Base-by-base conservation (phyloP, 2,888 invertebrate species). In the Phengaris arion region DNA sequence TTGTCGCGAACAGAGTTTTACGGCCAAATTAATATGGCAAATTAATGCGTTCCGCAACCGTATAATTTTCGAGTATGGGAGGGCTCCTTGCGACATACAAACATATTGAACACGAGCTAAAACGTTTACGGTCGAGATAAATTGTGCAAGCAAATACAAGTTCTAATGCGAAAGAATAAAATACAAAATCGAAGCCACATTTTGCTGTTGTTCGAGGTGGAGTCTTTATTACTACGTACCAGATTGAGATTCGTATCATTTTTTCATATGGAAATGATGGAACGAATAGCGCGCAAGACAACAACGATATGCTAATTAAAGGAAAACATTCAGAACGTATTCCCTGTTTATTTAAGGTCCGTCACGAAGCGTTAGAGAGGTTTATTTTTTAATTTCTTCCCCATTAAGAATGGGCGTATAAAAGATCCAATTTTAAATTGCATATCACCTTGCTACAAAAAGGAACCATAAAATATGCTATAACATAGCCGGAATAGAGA, bases 21-120 rank as follows among this genome's bases (percentile, higher is more conserved):
- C 94, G 89, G 91, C 90, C 88, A 94, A 94, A 94, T 94, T 94
- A 94, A 94, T 94, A 94, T 94, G 91, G 93, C 94, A 94, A 94
- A 94, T 94, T 94, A 94, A 94, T 94, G 93, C 93, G 91, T 87
- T 85, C 84, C 88, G 84, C 83, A 85, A 89, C 89, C 87, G 94
- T 91, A 94, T 93, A 94, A 94, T 94, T 93, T 94, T 88, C 87
- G 85, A 87, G 86, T 89, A 84, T 84, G 82, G 81, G 84, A 85
- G 89, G 87, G 89, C 83, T 92, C 89, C 92, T 91, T 92, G 91
- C 89, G 91, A 89, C 87, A 84, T 80, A 76, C 81, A 80, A 81
- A 78, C 81, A 81, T 82, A 83, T 82, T 82, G 82, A 78, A 77
- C 78, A 77, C 76, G 76, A 73, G 76, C 75, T 74, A 77, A 78